Conservation (phyloP, 2,888 invertebrate species). For the Lasioglossum malachurum region DNA sequence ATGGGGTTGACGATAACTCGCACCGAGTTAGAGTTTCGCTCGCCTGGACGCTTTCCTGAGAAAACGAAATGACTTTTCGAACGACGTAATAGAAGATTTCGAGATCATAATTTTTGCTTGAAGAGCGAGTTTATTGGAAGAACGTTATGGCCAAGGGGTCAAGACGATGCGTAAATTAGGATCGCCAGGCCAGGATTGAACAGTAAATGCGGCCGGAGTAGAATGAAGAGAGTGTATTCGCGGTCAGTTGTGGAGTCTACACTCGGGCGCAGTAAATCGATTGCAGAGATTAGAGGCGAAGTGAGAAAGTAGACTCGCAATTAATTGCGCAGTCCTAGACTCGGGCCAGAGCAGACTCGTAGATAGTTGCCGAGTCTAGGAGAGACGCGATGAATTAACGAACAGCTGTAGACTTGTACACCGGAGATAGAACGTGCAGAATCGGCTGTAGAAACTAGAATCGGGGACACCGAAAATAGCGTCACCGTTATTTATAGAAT, state of each 20-base stretch:
- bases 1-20: too few relatives aligned
- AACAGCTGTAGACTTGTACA: background rate
- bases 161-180: background rate
- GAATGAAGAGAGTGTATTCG: background rate
- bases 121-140: background rate
- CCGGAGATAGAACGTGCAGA: background rate
- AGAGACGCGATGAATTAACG: background rate
- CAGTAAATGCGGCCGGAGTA: background rate
- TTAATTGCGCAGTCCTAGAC: background rate
- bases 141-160: background rate
- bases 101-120: background rate
- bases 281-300: background rate
- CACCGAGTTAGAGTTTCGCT: too few relatives aligned
- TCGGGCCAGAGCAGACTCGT: background rate
- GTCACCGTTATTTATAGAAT: slow-evolving; percentile 1
- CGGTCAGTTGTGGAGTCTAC: background rate
- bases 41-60: too few relatives aligned
- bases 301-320: background rate
- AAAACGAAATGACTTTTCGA: too few relatives aligned
- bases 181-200: background rate
- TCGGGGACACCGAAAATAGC: background rate
- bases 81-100: background rate
- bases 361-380: background rate
- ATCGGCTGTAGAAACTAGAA: background rate
- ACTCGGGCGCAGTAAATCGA: background rate